Conservation (phyloP, 2,888 invertebrate species). For the Molorchus minor region DNA sequence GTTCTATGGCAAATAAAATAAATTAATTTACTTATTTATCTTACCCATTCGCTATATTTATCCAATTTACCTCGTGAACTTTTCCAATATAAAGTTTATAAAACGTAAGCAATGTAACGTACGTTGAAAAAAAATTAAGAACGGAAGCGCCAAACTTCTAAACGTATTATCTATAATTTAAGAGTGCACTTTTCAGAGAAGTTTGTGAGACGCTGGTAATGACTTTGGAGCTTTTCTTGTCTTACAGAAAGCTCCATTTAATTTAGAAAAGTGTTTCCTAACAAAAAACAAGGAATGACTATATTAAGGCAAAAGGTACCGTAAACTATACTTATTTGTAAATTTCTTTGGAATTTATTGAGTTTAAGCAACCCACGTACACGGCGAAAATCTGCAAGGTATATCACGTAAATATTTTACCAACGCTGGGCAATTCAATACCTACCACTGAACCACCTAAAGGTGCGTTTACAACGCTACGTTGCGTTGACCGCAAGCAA, state of each 20-base stretch:
- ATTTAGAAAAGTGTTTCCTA: constrained; percentile 1
- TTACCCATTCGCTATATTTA: background rate
- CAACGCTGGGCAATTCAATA: no score
- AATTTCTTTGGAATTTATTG: no score
- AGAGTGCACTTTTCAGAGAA: background rate
- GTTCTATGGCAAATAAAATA: no score
- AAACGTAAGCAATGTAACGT: background rate
- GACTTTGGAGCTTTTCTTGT: background rate
- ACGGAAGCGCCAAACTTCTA: background rate
- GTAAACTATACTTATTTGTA: background rate
- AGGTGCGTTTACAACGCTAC: no score
- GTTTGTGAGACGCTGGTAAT: background rate
- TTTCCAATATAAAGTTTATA: background rate
- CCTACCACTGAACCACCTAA: no score
- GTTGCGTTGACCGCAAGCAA: no score
- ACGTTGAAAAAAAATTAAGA: background rate
- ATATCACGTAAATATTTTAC: no score
- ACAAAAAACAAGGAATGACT: background rate
- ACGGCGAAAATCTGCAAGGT: no score
- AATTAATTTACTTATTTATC: background rate
- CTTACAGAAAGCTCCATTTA: background rate
- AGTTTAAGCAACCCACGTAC: no score
- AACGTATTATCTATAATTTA: background rate
- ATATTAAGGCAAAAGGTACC: background rate
- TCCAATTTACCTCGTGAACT: background rate